Evolutionary conservation across 2,113 vertebrate species (phyloP), one percentile per base, ranked within the genome.

Genomic region (Chionodraco myersi): DNA sequence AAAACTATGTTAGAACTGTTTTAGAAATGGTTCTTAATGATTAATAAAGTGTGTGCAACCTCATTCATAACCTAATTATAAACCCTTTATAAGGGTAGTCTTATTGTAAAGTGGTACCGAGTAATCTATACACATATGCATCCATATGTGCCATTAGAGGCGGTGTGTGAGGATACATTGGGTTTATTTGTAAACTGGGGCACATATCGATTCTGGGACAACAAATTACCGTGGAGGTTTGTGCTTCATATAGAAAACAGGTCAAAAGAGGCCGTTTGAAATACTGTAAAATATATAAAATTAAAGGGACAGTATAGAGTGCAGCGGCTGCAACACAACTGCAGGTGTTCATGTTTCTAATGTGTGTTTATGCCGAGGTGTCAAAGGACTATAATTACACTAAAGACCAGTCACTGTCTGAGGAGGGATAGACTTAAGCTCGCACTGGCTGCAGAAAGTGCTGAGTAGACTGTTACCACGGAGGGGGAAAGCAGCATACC

Each of bases 191-290:
- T 68, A 82, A 90, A 90, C 66, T 83, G 47, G 86, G 83, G 44
- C 88, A 86, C 64, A 61, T 44, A 71, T 61, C 3, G 10, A 77
- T 87, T 92, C 85, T 87, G 61, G 89, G 86, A 21, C 78, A 87
- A 41, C 36, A 41, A 41, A 6, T 41, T 41, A 41, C 36, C 44
- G 62, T 72, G 57, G 52, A 6, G 54, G 47, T 79, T 86, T 92
- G 88, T 91, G 56, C 52, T 69, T 66, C 13, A 49, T 68, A 36
- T 72, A 47, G 12, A 85, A 82, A 74, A 72, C 45, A 77, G 54
- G 63, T 54, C 54, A 71, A 64, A 78, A 18, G 36, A 68, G 21
- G 52, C 10, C 30, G 10, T 45, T 49, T 64, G 23, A 4, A 60
- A 58, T 69, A 59, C 51, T 53, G 9, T 23, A 6, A 59, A 71